Base-by-base conservation (phyloP, 2,888 invertebrate genomes). In the Hydropsyche betteni region DNA sequence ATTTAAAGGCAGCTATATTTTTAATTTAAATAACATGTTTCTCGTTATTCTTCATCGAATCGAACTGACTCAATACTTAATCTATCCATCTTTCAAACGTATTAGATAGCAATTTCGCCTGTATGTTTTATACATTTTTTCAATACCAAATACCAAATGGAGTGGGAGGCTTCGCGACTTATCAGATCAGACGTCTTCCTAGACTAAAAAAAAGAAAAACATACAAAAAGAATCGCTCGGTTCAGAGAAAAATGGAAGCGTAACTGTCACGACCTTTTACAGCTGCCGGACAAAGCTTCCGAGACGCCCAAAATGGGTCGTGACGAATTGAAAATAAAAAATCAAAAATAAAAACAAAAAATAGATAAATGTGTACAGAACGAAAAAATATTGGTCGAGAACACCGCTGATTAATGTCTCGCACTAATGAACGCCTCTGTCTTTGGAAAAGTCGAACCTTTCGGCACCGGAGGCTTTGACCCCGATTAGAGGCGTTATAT, bases 221-320 rank as follows among this genome's bases (percentile, higher is more conserved):
- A 24, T 24, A 24, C 24, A 24, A 64, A 64, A 64, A 36, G 34
- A 33, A 14, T 14, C 55, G 55, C 14, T 55, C 16, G 55, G n/a
- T 14, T 55, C 55, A n/a, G 55, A 55, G 55, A 14, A 55, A 14
- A 14, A 14, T 55, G 64, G 34, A 64, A 34, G 64, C 34, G 64
- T 64, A 61, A 55, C 72, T 72, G 72, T 72, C 72, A 72, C 72
- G 72, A 58, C 34, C 72, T 70, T 36, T 69, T 38, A 36, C 36
- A 44, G 52, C 58, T 34, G 55, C 38, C 72, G 72, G 38, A 58
- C 72, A 72, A 72, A 58, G 72, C 72, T 72, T 72, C 72, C 72
- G 72, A 44, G 44, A 72, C 55, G 72, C 58, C 72, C 72, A 72
- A 72, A 72, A 64, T n/a, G 36, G 55, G 72, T 72, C 72, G n/a